phyloP scores from a whole-genome alignment of 2,797 vertebrate genomes.

The Rhinatrema bivittatum region DNA sequence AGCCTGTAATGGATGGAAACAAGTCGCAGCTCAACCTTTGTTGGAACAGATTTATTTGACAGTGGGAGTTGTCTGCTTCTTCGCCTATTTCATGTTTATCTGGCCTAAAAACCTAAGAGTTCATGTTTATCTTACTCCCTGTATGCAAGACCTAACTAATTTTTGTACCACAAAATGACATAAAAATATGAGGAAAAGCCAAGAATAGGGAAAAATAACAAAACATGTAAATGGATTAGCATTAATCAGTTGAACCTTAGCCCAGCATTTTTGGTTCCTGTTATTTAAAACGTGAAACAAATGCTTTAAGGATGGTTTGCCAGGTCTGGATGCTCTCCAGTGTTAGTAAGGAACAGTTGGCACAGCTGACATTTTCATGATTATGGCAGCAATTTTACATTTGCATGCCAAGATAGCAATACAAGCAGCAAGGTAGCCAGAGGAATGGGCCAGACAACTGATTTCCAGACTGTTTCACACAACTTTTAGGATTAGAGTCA shows the following conservation, averaged over 20 bases:
- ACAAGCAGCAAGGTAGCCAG: slow-evolving; percentile 9
- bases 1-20: too few species aligned
- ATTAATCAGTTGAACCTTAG: slow-evolving; percentile 4
- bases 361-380: slow-evolving; percentile 31
- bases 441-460: slow-evolving; percentile 22
- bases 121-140: too few species aligned
- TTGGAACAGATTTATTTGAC: too few species aligned
- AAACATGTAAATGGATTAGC: slow-evolving; percentile 8
- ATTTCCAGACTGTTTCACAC: slow-evolving; percentile 25
- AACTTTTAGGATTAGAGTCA: slow-evolving; percentile 10
- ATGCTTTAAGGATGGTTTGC: slow-evolving; percentile 33
- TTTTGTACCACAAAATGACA: too few species aligned
- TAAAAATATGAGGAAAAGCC: too few species aligned
- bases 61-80: too few species aligned
- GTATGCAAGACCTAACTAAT: too few species aligned
- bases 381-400: slow-evolving; percentile 31
- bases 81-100: too few species aligned
- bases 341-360: slow-evolving; percentile 45
- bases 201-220: background rate
- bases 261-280: slow-evolving; percentile 23
- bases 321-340: slow-evolving; percentile 31
- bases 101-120: too few species aligned
- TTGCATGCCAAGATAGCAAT: slow-evolving; percentile 40
- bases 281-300: slow-evolving; percentile 36
- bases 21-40: too few species aligned